Percentiles rank a stretch among this genome's conserved stretches.
Evolutionary conservation across 2,113 vertebrate genomes (phyloP).

Genomic region (Periophthalmus modestus): DNA sequence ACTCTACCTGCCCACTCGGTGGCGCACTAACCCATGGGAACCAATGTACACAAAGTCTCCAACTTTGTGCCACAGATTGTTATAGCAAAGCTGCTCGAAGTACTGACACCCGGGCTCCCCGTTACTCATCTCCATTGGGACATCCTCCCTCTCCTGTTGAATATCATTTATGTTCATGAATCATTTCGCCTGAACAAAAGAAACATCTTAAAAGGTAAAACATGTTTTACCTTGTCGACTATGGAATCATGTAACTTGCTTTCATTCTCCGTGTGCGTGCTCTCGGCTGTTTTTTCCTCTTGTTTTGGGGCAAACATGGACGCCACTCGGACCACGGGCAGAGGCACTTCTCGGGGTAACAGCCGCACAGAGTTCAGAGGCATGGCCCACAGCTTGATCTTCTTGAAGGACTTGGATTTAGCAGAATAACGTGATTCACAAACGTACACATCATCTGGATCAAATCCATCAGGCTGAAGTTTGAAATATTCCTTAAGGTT

Average conservation of each 20-base stretch:
- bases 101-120: constrained; percentile 96
- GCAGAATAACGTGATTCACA: constrained; percentile 98
- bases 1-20: constrained; percentile 91
- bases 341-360: constrained; percentile 87
- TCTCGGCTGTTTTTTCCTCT: constrained; percentile 86
- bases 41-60: constrained; percentile 96
- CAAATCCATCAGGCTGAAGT: constrained; percentile 91
- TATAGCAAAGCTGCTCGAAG: constrained; percentile 95
- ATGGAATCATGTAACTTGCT: constrained; percentile 77
- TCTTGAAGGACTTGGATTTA: constrained; percentile 98
- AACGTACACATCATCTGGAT: constrained; percentile 92
- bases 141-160: constrained; percentile 92
- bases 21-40: constrained; percentile 92
- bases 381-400: constrained; percentile 99
- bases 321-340: constrained; percentile 95
- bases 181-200: neutral
- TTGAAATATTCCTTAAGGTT: constrained; percentile 93
- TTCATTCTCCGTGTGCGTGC: constrained; percentile 75
- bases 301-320: constrained; percentile 94
- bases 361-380: constrained; percentile 93
- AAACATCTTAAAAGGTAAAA: neutral
- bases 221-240: constrained; percentile 73
- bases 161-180: constrained; percentile 4
- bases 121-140: constrained; percentile 90
- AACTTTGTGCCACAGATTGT: constrained; percentile 94